Evolutionary conservation across 37 sponge, comb jelly and placozoan genomes (phyloP), one percentile per base, ranked within the genome.

Genomic region (Mnemiopsis leidyi): DNA sequence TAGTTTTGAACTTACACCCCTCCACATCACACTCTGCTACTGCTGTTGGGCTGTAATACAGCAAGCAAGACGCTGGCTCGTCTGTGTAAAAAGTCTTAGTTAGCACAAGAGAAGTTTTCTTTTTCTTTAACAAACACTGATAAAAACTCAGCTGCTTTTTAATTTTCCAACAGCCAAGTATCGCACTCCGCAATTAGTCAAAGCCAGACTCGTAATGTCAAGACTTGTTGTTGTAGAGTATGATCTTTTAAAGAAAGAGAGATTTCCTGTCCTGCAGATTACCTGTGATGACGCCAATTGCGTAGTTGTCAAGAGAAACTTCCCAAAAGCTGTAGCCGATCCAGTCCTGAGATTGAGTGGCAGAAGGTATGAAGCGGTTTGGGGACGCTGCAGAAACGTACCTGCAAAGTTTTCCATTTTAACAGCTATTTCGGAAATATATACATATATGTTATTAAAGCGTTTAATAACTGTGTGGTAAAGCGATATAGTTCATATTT

Each of bases 11-110:
- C 75, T 71, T 71, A 25, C 75, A 71, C 3, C 75, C 75, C 75
- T 71, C 75, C n/a, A 71, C 75, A 71, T 71, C 75, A 71, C 75
- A 71, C 75, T 71, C 75, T 3, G 75, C 75, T n/a, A 71, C 30
- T 7, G 75, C 30, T 7, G 75, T 28, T 13, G 75, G 75, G 20
- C 30, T 29, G 30, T 71, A 71, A 25, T 71, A 71, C 30, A 71
- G n/a, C 3, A 71, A 25, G 20, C 75, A 71, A 3, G 75, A n/a
- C 3, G 75, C 75, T n/a, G 75, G 75, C 20, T 71, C 75, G 30
- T 71, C 75, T 71, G 75, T n/a, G n/a, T n/a, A n/a, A n/a, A n/a
- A n/a, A n/a, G n/a, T n/a, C n/a, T n/a, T n/a, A n/a, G n/a, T n/a
- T n/a, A n/a, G n/a, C n/a, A n/a, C n/a, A n/a, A n/a, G n/a, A n/a